Conservation (phyloP, 2,888 invertebrate genomes). For the Coenonympha glycerion region DNA sequence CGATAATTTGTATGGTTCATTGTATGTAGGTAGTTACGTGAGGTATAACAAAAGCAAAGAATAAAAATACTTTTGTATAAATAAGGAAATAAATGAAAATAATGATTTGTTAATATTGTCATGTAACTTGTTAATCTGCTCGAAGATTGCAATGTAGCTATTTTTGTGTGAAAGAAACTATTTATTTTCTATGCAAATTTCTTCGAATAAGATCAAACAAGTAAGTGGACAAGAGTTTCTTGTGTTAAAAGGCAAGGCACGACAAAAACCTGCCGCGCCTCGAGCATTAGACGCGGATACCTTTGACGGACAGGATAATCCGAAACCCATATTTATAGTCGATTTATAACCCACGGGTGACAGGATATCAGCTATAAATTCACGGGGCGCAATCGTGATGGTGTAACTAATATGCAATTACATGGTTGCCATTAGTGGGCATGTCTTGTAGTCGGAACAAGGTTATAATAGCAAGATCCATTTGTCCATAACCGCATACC, state of each 20-base stretch:
- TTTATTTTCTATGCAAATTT: too few relatives aligned
- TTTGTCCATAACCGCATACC: too few relatives aligned
- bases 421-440: slow-evolving; percentile 2
- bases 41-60: slow-evolving; percentile 62
- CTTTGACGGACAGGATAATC: slow-evolving; percentile 27
- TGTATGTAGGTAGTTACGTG: slow-evolving; percentile 72
- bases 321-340: slow-evolving; percentile 26
- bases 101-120: neutral
- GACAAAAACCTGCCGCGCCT: slow-evolving; percentile 15
- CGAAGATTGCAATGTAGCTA: too few relatives aligned
- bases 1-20: slow-evolving; percentile 74
- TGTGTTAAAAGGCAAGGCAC: slow-evolving; percentile 13
- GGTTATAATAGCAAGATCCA: neutral
- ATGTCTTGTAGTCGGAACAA: slow-evolving; percentile 1
- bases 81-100: slow-evolving; percentile 59
- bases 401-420: slow-evolving; percentile 24
- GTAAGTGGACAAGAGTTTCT: neutral
- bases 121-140: too few relatives aligned
- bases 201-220: neutral
- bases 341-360: slow-evolving; percentile 29
- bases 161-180: too few relatives aligned
- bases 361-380: slow-evolving; percentile 22
- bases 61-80: slow-evolving; percentile 53
- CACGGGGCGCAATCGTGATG: slow-evolving; percentile 15
- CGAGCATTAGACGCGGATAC: slow-evolving; percentile 20